Conservation (phyloP, 2,113 vertebrate genomes). For the Mohoua ochrocephala region DNA sequence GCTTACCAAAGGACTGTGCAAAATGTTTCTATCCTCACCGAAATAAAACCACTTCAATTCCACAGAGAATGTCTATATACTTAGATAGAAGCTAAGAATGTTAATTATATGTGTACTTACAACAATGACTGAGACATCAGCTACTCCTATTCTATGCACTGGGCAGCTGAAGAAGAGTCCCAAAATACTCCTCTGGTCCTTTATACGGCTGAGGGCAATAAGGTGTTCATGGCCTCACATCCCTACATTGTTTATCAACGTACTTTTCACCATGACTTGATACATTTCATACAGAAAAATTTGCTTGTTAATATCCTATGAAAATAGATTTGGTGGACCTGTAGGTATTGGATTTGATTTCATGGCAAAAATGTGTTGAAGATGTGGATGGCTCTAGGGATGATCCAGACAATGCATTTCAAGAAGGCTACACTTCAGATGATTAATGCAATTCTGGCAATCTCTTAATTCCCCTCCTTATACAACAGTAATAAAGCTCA, state of each 20-base stretch:
- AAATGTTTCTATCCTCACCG: neutral
- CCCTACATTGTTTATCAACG: neutral
- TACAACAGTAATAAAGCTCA: constrained; percentile 22
- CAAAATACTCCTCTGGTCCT: neutral
- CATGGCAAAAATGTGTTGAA: neutral
- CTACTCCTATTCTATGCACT: neutral
- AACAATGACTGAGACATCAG: neutral
- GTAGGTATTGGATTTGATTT: neutral
- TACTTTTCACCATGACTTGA: neutral
- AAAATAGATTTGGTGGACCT: neutral
- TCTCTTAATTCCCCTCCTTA: constrained; percentile 12
- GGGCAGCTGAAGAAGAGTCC: neutral
- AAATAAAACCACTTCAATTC: neutral
- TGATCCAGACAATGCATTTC: neutral
- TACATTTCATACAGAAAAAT: neutral
- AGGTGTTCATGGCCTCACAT: neutral
- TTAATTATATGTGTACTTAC: neutral
- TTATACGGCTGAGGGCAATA: neutral
- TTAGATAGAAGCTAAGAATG: neutral
- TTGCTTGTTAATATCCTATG: neutral
- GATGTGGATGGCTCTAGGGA: neutral
- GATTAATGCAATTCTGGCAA: neutral
- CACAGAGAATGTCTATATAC: neutral
- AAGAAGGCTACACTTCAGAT: neutral
- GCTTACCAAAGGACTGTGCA: neutral